Conservation (phyloP, 2,888 invertebrate species). For the Carpatolechia fugitivella region DNA sequence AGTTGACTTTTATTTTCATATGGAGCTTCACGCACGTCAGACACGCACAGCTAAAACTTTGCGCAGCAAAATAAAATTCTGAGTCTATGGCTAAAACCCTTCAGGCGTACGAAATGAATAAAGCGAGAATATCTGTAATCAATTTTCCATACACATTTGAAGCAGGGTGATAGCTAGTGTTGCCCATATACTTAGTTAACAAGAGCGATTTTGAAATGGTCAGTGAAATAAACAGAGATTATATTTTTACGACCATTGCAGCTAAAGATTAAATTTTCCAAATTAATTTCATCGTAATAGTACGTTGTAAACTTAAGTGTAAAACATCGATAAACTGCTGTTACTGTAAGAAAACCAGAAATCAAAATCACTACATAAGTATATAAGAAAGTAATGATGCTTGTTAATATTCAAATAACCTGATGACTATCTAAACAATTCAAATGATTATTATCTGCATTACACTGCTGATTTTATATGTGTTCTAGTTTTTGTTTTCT, state of each 20-base stretch:
- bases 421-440: too few species aligned
- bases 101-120: constrained; percentile 44
- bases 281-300: constrained; percentile 22
- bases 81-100: too few species aligned
- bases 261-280: constrained; percentile 46
- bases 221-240: constrained; percentile 33
- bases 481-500: too few species aligned
- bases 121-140: constrained; percentile 51
- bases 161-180: constrained; percentile 30
- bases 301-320: background rate
- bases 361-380: too few species aligned
- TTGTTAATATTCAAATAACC: too few species aligned
- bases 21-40: constrained; percentile 35
- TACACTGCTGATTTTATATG: too few species aligned
- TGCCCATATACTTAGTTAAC: constrained; percentile 35
- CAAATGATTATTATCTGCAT: too few species aligned
- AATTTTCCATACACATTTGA: constrained; percentile 46
- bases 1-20: constrained; percentile 30
- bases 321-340: background rate
- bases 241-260: constrained; percentile 2
- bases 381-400: too few species aligned
- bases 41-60: constrained; percentile 36
- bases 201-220: constrained; percentile 64
- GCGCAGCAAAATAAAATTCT: too few species aligned
- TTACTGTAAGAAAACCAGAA: background rate